phyloP scores from a whole-genome alignment of 2,113 vertebrate genomes.

The Archocentrus centrarchus region DNA sequence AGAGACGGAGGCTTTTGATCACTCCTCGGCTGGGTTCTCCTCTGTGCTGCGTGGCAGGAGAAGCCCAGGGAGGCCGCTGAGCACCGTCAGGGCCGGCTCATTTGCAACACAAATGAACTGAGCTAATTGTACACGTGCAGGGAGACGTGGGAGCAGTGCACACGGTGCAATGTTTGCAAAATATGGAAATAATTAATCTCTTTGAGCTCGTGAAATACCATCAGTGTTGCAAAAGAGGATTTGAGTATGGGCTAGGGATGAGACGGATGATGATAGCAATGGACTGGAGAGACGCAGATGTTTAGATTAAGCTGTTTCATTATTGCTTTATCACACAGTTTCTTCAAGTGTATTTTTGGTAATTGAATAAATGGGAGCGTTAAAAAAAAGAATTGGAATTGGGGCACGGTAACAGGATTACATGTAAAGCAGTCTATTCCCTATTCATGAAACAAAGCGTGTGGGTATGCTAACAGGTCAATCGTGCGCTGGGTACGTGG shows the following conservation, averaged over 20 bases:
- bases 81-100: conserved; percentile 46
- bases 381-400: conserved; percentile 59
- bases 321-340: conserved; percentile 59
- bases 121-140: conserved; percentile 71
- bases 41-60: conserved; percentile 49
- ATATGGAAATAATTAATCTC: conserved; percentile 77
- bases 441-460: conserved; percentile 53
- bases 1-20: conserved; percentile 64
- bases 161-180: conserved; percentile 69
- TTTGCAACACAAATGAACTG: conserved; percentile 74
- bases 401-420: conserved; percentile 48
- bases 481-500: background rate
- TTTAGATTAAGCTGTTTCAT: conserved; percentile 66
- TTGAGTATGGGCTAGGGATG: conserved; percentile 56
- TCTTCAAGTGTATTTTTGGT: conserved; percentile 61
- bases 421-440: conserved; percentile 27
- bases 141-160: conserved; percentile 42
- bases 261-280: conserved; percentile 54
- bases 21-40: conserved; percentile 63
- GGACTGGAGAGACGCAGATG: conserved; percentile 63
- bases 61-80: conserved; percentile 54
- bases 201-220: conserved; percentile 71
- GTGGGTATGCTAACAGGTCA: conserved; percentile 15
- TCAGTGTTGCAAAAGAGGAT: conserved; percentile 65
- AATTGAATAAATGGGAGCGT: conserved; percentile 63